Evolutionary conservation across 2,113 vertebrate genomes (phyloP), one percentile per base, ranked within the genome.

Genomic region (Ciconia stormi): DNA sequence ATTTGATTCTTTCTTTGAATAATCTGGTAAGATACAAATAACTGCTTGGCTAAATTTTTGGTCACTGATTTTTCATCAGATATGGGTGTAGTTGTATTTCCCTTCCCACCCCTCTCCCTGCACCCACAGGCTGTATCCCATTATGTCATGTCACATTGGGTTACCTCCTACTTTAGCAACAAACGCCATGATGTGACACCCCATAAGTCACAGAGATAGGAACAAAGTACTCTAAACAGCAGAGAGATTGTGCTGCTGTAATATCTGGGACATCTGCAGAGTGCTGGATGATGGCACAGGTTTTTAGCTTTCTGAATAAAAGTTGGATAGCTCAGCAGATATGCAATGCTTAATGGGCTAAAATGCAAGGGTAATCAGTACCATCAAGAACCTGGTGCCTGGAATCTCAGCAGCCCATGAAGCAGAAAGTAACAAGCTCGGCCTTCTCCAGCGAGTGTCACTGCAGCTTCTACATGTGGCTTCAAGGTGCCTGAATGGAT

Each of bases 281-380:
- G 63, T 92, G 85, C 71, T 90, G 76, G 76, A 56, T 83, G 88
- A 81, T 83, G 87, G 85, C 59, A 94, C 76, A 92, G 62, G 40
- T 94, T 96, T 94, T 94, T 77, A 83, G 59, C 14, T 92, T 97
- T 96, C 50, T 93, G 88, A 94, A 93, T 82, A 96, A 83, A 92
- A 93, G 77, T 70, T 90, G 85, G 82, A 74, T 87, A 94, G 76
- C 88, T 97, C 97, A 97, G 85, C 94, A 95, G 88, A 94, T 93
- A 72, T n/a, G 42, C 55, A 70, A 13, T 56, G 50, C 72, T 88
- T 90, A 93, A 89, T 90, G 85, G 86, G 63, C 90, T 96, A 95
- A 94, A 95, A 89, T 83, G 72, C 50, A 66, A 84, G 47, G 13
- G 38, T 62, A 76, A 93, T 86, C 62, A 95, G 79, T 71, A 50